Evolutionary conservation across 2,113 vertebrate species (phyloP), one percentile per base, ranked within the genome.

Genomic region (Marcusenius ussheri): DNA sequence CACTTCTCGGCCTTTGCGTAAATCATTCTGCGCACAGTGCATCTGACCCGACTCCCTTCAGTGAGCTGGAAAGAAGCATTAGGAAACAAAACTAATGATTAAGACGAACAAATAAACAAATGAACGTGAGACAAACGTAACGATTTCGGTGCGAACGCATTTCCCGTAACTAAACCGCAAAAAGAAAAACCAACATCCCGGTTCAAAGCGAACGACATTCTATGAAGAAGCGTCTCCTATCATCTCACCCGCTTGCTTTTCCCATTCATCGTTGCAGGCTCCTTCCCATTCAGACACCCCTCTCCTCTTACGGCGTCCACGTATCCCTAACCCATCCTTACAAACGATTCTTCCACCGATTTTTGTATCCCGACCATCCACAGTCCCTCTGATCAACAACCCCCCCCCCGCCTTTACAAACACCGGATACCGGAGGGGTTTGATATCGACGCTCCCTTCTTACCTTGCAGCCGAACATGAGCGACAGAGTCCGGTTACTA

Each of bases 401-500:
- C 27, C 42, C 49, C 11, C 27, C 42, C 49, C 42, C n/a, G 31
- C 39, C 49, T 42, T 70, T 15, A 31, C 53, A 77, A 89, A 74
- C 70, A 89, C 56, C 10, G 47, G 90, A 46, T 24, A 39, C 24
- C 85, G 51, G 88, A 74, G 51, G 87, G 62, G 27, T 84, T 84
- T 17, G 62, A 88, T 51, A 27, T 31, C 66, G 11, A 0, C 19
- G 56, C 45, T 86, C 51, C 74, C 47, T 13, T 51, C 94, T 92
- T 92, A 97, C 96, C 96, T 97, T 97, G 92, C 96, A 97, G n/a
- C 96, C 96, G 94, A 97, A 97, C 96, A 97, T 96, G 84, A 97
- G 96, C 6, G 96, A 97, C 9, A 97, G 95, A 19, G 96, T 97
- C 92, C 96, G 96, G 93, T 96, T 96, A 95, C 96, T 97, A 94